Evolutionary conservation across 2,797 vertebrate species (phyloP).

Genomic region (Premnoplex brunnescens): DNA sequence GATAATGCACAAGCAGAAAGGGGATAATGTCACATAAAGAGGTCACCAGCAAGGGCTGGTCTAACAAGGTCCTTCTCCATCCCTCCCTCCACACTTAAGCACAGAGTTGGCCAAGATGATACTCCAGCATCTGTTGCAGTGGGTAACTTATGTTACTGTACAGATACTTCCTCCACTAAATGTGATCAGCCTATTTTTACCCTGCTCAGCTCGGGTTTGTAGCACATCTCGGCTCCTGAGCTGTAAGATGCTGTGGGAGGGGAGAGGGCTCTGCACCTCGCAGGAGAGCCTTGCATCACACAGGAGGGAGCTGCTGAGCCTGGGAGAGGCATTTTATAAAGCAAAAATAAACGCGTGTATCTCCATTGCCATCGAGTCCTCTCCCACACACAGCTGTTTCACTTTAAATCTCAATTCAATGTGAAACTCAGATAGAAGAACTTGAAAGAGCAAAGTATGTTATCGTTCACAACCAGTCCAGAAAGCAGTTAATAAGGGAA

Average conservation of each 20-base stretch:
- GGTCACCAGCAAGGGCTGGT: not conserved
- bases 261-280: conserved; percentile 35
- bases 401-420: conserved; percentile 57
- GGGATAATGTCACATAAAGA: not conserved
- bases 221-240: conserved; percentile 21
- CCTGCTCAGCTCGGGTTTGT: not conserved
- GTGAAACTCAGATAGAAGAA: conserved; percentile 45
- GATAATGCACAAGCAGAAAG: not conserved
- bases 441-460: conserved; percentile 62
- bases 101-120: not conserved
- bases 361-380: conserved; percentile 56
- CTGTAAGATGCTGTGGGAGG: conserved; percentile 58
- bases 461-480: conserved; percentile 32
- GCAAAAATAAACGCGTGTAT: conserved; percentile 68
- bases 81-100: not conserved
- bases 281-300: conserved; percentile 47
- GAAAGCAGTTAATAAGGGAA: conserved; percentile 64
- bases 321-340: conserved; percentile 53
- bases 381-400: conserved; percentile 73
- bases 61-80: not conserved
- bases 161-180: not conserved
- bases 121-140: not conserved
- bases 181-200: conserved; percentile 21
- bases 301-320: conserved; percentile 62
- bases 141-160: not conserved